phyloP scores from a whole-genome alignment of 2,113 vertebrate genomes.

The Albula glossodonta region DNA sequence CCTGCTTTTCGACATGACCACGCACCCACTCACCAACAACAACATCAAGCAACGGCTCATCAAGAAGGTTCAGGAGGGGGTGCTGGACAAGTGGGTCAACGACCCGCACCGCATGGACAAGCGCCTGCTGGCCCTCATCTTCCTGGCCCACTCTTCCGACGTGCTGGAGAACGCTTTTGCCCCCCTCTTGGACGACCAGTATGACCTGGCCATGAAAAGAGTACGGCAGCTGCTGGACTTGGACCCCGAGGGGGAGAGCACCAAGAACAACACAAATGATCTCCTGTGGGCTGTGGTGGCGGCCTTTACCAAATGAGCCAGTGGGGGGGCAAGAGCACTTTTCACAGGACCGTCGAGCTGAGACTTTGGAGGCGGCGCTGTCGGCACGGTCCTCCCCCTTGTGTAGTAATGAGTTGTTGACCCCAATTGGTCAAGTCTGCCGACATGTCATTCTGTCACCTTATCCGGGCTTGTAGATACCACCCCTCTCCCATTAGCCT shows the following conservation, averaged over 20 bases:
- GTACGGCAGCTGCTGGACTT: constrained; percentile 91
- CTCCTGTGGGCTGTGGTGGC: constrained; percentile 96
- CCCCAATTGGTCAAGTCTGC: neutral
- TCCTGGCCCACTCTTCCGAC: constrained; percentile 92
- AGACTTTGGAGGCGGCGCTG: constrained; percentile 6
- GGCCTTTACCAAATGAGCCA: constrained; percentile 85
- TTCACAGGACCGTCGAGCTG: neutral
- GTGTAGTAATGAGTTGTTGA: neutral
- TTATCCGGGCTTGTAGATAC: constrained; percentile 38
- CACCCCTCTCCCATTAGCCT: constrained; percentile 27
- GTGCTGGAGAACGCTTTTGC: constrained; percentile 97
- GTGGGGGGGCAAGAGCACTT: neutral
- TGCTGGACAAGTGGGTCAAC: constrained; percentile 96
- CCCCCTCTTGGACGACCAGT: constrained; percentile 93
- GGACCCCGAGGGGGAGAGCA: constrained; percentile 90
- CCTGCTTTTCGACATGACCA: constrained; percentile 98
- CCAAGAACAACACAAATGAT: constrained; percentile 87
- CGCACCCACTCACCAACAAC: constrained; percentile 93
- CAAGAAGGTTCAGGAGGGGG: constrained; percentile 92
- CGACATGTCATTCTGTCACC: constrained; percentile 15
- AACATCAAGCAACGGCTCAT: constrained; percentile 94
- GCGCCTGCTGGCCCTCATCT: constrained; percentile 88
- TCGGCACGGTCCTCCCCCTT: constrained; percentile 14
- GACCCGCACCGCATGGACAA: constrained; percentile 96
- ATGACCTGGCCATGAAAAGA: constrained; percentile 94